Conservation (phyloP, 2,797 vertebrate genomes). For the Enteromius treurensis region DNA sequence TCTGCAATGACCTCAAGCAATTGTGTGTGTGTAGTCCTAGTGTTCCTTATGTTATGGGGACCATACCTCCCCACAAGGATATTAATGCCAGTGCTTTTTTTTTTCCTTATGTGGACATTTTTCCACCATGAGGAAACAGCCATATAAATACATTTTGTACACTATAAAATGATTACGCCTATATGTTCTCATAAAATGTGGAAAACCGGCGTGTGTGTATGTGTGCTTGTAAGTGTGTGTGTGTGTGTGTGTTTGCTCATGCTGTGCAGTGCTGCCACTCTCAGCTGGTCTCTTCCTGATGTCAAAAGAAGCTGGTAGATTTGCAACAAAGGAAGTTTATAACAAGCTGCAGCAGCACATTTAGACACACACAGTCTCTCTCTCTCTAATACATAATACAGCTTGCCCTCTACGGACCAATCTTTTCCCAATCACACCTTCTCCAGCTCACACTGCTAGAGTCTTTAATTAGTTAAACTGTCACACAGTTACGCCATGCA, state of each 20-base stretch:
- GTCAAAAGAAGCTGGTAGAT: constrained; percentile 65
- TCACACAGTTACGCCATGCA: constrained; percentile 38
- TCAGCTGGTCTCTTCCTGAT: constrained; percentile 59
- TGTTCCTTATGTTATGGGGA: not conserved
- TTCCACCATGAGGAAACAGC: not conserved
- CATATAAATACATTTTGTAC: not conserved
- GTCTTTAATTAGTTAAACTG: constrained; percentile 52
- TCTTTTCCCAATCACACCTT: constrained; percentile 41
- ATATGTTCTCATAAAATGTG: not conserved
- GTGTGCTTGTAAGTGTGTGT: not conserved
- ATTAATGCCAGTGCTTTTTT: not conserved
- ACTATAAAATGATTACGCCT: not conserved
- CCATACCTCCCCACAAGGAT: not conserved
- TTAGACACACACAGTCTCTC: constrained; percentile 33
- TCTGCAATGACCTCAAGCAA: not conserved
- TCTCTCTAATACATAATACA: not conserved
- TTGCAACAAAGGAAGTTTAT: constrained; percentile 64
- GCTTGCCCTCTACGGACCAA: constrained; percentile 47
- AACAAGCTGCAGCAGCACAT: constrained; percentile 61
- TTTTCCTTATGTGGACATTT: not conserved
- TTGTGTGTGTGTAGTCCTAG: not conserved
- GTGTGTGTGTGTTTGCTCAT: constrained; percentile 26
- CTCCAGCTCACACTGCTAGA: constrained; percentile 24
- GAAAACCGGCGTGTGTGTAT: not conserved
- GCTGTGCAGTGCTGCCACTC: constrained; percentile 54